phyloP scores from a whole-genome alignment of 2,113 vertebrate species.

The Prunella fulvescens region DNA sequence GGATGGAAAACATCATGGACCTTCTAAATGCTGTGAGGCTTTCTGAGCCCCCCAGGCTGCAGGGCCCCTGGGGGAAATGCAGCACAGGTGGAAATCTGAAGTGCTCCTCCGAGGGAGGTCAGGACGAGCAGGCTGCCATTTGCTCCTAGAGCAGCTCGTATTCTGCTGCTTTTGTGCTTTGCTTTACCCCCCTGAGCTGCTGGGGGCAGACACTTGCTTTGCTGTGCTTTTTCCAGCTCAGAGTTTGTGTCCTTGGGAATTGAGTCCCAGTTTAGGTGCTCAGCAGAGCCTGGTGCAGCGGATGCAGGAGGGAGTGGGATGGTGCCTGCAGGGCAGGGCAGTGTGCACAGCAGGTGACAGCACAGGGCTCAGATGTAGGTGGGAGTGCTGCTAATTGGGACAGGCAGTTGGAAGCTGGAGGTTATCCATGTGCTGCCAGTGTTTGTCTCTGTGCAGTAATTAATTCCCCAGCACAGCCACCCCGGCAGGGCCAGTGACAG shows the following conservation, averaged over 20 bases:
- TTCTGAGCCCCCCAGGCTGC: not conserved
- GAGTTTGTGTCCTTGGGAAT: not conserved
- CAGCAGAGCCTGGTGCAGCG: not conserved
- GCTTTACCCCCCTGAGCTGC: not conserved
- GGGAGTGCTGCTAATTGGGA: not conserved
- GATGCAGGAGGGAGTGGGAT: not conserved
- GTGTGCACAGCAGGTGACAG: not conserved
- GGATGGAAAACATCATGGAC: not conserved
- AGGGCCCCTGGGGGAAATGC: not conserved
- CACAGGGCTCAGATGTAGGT: fast-evolving
- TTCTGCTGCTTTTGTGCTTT: not conserved
- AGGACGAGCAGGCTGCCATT: not conserved
- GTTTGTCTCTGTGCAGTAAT: not conserved
- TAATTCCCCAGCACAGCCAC: not conserved
- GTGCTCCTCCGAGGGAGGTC: not conserved
- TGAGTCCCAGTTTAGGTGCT: fast-evolving
- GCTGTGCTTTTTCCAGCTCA: not conserved
- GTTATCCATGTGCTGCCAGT: not conserved
- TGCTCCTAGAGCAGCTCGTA: fast-evolving
- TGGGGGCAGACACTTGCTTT: not conserved
- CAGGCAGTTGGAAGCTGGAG: not conserved
- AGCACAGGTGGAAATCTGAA: not conserved
- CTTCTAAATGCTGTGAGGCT: not conserved
- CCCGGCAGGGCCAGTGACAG: not conserved
- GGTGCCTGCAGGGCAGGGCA: not conserved